A percentile compares a stretch with the other conserved stretches of the same genome.
phyloP scores from a whole-genome alignment of 2,797 vertebrate species.

The Hylomyscus alleni region DNA sequence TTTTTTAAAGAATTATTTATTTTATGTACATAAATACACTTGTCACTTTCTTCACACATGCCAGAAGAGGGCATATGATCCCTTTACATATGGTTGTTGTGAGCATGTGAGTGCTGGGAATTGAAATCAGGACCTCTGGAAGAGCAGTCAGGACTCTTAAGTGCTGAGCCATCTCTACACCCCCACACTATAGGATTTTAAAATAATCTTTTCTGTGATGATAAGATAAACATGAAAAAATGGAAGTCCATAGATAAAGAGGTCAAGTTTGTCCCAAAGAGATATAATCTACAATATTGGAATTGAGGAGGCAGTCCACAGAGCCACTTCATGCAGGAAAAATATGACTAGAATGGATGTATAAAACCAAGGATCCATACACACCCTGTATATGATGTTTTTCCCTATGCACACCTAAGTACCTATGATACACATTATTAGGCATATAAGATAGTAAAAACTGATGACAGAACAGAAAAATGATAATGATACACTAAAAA shows the following conservation, averaged over 20 bases:
- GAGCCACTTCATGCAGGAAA: background rate
- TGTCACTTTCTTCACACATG: too few species aligned
- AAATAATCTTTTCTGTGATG: too few species aligned
- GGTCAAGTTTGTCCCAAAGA: background rate
- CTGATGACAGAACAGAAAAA: background rate
- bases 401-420: background rate
- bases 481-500: background rate
- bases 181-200: background rate
- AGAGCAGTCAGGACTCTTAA: too few species aligned
- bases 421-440: background rate
- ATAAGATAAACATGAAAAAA: too few species aligned
- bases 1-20: too few species aligned
- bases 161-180: too few species aligned
- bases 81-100: too few species aligned
- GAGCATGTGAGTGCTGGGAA: too few species aligned
- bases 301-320: background rate
- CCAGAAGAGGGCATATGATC: too few species aligned
- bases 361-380: background rate
- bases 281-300: background rate
- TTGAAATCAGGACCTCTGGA: too few species aligned
- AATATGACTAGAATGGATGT: background rate
- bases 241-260: background rate
- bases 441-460: background rate
- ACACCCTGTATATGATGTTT: background rate
- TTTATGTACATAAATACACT: too few species aligned